Base-by-base conservation (phyloP, 2,888 invertebrate genomes). In the Drosophila sordidula region DNA sequence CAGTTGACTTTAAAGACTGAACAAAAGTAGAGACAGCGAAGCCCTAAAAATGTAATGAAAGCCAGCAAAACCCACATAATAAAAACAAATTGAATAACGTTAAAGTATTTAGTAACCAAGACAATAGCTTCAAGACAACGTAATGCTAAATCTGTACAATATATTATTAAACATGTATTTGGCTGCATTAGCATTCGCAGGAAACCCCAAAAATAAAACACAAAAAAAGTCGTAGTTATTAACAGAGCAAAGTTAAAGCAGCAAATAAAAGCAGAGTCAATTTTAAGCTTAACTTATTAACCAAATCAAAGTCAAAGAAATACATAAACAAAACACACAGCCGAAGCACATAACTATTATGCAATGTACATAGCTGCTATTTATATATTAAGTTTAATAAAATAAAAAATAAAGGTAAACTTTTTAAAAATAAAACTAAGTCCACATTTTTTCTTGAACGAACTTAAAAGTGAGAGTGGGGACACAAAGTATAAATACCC, bases 1-100 rank as follows among this genome's bases (percentile, higher is more conserved):
- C 85, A 82, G 78, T 80, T 80, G 77, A 85, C 75, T 82, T 82
- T 87, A 85, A 87, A 86, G 86, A 86, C 86, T 86, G 86, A 86
- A 73, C 75, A 75, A 70, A 71, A 63, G 52, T 70, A 70, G 70
- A 75, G 42, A 74, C 62, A 62, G 42, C 56, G 56, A 57, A 58
- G 47, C 75, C 54, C 36, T 55, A 51, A 59, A 51, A 26, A 54
- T 14, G 51, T n/a, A 62, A 50, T 16, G 46, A 70, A 65, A 45
- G 34, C 58, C 65, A 46, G 46, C 62, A 72, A 29, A 68, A 44
- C 41, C 51, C 18, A 42, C 34, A 36, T 25, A 42, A 54, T 42
- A 44, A 68, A 64, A 41, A 49, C 39, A 74, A 65, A 41, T 64
- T 63, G 34, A 75, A 70, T 47, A 56, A 66, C 47, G 39, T 34